Evolutionary conservation across 2,888 invertebrate species (phyloP).

Genomic region (Azorinus chamasolen): DNA sequence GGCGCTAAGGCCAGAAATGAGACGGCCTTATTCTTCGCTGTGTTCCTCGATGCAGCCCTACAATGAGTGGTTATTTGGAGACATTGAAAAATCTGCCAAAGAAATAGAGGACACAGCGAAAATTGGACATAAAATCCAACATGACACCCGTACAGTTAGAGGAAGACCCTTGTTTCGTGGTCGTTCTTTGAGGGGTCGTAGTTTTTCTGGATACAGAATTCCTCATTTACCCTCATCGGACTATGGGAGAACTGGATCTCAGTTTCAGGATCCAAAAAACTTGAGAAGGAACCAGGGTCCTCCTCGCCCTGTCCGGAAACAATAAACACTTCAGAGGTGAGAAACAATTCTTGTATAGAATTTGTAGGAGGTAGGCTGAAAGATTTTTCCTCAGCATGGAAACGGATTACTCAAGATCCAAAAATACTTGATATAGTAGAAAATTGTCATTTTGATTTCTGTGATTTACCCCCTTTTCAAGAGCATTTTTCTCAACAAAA

Average conservation of each 20-base stretch:
- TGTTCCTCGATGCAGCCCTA: not conserved
- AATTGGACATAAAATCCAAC: conserved; percentile 9
- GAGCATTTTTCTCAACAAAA: conserved; percentile 13
- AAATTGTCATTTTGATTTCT: conserved; percentile 15
- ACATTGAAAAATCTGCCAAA: conserved; percentile 9
- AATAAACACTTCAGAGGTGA: not conserved
- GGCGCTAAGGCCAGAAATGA: conserved; percentile 3
- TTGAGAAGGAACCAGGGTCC: not conserved
- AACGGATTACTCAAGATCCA: conserved; percentile 5
- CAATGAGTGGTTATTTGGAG: conserved; percentile 10
- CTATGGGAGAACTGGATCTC: not conserved
- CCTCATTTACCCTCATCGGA: not conserved
- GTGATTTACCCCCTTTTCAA: not conserved
- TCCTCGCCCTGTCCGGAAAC: not conserved
- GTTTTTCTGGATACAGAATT: not conserved
- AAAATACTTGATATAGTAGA: conserved; percentile 16
- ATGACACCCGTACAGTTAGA: not conserved
- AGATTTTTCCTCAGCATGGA: conserved; percentile 4
- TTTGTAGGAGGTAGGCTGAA: conserved; percentile 13
- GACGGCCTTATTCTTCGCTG: not conserved
- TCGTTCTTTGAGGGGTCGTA: not conserved
- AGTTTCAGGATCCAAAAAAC: conserved; percentile 10
- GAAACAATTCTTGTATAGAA: not conserved
- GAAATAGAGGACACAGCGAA: conserved; percentile 14
- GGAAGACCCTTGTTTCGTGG: conserved; percentile 8